Conservation (phyloP, 2,113 vertebrate species). For the Macquaria australasica region DNA sequence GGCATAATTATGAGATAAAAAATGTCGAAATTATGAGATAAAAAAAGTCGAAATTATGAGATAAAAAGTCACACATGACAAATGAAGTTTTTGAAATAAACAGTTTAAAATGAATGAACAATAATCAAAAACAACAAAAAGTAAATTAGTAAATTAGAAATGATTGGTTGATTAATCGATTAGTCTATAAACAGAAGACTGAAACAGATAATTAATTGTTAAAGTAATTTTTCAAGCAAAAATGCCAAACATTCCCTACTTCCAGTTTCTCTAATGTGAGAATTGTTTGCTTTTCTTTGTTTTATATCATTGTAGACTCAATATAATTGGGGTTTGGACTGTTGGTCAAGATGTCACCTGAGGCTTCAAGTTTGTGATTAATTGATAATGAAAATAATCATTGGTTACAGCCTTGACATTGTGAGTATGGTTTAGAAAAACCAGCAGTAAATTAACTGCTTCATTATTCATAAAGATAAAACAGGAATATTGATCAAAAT, state of each 20-base stretch:
- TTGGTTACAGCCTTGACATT: not conserved
- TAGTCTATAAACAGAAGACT: not conserved
- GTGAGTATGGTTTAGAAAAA: not conserved
- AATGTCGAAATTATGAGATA: too few relatives aligned
- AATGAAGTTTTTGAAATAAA: not conserved
- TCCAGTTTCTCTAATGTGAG: not conserved
- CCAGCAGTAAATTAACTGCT: not conserved
- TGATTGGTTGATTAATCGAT: not conserved
- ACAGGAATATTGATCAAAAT: not conserved
- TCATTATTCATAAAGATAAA: not conserved
- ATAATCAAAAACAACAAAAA: too few relatives aligned
- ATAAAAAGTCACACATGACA: too few relatives aligned
- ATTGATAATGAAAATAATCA: not conserved
- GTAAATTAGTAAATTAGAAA: not conserved
- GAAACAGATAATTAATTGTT: too few relatives aligned
- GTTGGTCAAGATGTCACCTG: not conserved
- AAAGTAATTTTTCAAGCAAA: too few relatives aligned
- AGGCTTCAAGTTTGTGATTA: not conserved
- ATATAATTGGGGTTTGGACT: too few relatives aligned
- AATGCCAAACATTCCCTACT: not conserved
- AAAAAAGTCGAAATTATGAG: too few relatives aligned
- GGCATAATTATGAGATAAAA: too few relatives aligned
- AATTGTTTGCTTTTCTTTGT: too few relatives aligned
- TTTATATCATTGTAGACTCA: too few relatives aligned
- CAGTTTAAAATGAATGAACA: too few relatives aligned